Evolutionary conservation across 2,113 vertebrate genomes (phyloP).

Genomic region (Enhydra lutris): DNA sequence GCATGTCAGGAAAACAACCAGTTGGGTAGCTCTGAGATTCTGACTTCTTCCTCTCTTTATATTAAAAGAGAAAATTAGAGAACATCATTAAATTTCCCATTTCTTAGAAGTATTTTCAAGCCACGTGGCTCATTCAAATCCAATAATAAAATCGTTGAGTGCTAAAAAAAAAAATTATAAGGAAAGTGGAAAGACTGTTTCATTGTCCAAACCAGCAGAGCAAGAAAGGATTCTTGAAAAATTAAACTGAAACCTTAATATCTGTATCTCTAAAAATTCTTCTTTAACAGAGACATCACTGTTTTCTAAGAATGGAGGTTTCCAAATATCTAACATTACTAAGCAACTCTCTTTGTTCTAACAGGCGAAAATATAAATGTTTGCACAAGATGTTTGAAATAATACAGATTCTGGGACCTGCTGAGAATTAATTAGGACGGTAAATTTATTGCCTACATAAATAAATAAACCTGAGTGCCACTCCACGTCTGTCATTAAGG

Average conservation of each 20-base stretch:
- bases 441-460: constrained; percentile 68
- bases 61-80: background rate
- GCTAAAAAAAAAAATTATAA: background rate
- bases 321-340: background rate
- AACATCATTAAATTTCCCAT: background rate
- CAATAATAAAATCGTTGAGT: background rate
- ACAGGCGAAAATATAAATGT: background rate
- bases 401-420: background rate
- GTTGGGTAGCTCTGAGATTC: background rate
- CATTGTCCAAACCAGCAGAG: background rate
- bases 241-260: constrained; percentile 33
- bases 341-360: background rate
- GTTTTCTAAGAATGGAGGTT: background rate
- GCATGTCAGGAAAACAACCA: background rate
- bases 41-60: background rate
- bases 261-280: constrained; percentile 13
- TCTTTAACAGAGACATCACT: background rate
- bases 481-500: constrained; percentile 5
- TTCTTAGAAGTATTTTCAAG: constrained; percentile 47
- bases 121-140: background rate
- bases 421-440: constrained; percentile 53
- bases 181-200: background rate
- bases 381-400: background rate
- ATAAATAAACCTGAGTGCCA: constrained; percentile 59
- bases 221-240: constrained; percentile 24